These are phyloP conservation scores for Plagiodera versicolora DNA, from an alignment of 2,888 invertebrate species.

Conservation along the genomic window DNA sequence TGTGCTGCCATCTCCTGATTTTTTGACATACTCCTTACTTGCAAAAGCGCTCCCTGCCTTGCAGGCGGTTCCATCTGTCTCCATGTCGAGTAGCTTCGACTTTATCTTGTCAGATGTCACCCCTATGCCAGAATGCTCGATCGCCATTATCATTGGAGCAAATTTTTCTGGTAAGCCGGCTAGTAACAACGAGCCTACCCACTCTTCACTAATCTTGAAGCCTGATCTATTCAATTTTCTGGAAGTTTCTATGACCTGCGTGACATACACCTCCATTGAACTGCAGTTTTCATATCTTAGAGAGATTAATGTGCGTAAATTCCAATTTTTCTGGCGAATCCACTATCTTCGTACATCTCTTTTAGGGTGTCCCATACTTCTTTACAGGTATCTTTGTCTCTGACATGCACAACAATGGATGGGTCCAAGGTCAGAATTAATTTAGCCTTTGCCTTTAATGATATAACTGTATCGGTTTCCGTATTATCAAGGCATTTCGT, in stretches of 20 bases:
- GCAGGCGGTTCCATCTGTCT: slow-evolving; percentile 4
- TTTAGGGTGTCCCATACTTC: too few relatives aligned
- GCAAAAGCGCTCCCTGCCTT: slow-evolving; percentile 19
- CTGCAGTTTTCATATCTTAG: too few relatives aligned
- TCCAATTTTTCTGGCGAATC: too few relatives aligned
- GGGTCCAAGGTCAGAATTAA: too few relatives aligned
- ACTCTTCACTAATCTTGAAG: slow-evolving; percentile 20
- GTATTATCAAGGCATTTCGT: too few relatives aligned
- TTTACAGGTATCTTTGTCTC: too few relatives aligned
- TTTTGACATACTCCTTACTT: slow-evolving; percentile 2
- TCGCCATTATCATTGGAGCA: slow-evolving; percentile 27
- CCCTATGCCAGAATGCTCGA: slow-evolving; percentile 20
- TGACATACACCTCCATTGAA: slow-evolving; percentile 37
- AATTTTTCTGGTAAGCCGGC: slow-evolving; percentile 36
- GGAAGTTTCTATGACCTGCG: slow-evolving; percentile 34
- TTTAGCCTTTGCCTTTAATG: too few relatives aligned
- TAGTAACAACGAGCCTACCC: slow-evolving; percentile 27
- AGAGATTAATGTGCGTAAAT: too few relatives aligned
- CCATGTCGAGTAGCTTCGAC: slow-evolving; percentile 22
- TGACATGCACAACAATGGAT: too few relatives aligned
- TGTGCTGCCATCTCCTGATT: slow-evolving; percentile 14
- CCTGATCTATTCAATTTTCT: slow-evolving; percentile 31
- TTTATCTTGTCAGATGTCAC: slow-evolving; percentile 37
- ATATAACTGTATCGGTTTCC: too few relatives aligned
- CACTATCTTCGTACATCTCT: too few relatives aligned